phyloP scores from a whole-genome alignment of 2,113 vertebrate species.

The Cariama cristata region DNA sequence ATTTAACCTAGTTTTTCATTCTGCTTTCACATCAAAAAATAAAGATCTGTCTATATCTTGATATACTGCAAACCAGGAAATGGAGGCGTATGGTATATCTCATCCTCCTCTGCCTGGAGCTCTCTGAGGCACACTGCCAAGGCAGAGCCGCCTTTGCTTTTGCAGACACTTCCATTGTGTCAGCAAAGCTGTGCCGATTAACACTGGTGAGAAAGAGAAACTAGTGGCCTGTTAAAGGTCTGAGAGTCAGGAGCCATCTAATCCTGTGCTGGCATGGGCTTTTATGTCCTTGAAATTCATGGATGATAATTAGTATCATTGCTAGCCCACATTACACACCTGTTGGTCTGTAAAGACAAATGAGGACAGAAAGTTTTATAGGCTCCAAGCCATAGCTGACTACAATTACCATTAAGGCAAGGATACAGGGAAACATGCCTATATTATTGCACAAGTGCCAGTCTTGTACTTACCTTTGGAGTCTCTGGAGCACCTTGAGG shows the following conservation, averaged over 20 bases:
- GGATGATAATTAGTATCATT: not conserved
- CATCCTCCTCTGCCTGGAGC: slow-evolving; percentile 60
- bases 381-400: not conserved
- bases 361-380: not conserved
- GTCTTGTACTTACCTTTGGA: not conserved
- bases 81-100: slow-evolving; percentile 64
- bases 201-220: slow-evolving; percentile 17
- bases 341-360: not conserved
- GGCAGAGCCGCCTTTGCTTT: slow-evolving; percentile 18
- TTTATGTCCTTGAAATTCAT: not conserved
- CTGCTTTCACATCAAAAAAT: slow-evolving; percentile 45
- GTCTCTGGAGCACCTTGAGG: not conserved
- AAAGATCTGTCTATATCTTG: slow-evolving; percentile 54
- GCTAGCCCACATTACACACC: not conserved
- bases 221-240: slow-evolving; percentile 41
- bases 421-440: not conserved
- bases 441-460: not conserved
- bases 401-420: not conserved
- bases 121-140: slow-evolving; percentile 35
- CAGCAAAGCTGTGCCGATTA: slow-evolving; percentile 60
- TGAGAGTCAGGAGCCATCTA: slow-evolving; percentile 25
- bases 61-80: slow-evolving; percentile 49
- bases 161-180: slow-evolving; percentile 46
- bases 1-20: slow-evolving; percentile 64
- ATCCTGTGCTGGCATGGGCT: not conserved